Evolutionary conservation across 2,888 invertebrate genomes (phyloP).

Genomic region (Pardosa pseudoannulata): DNA sequence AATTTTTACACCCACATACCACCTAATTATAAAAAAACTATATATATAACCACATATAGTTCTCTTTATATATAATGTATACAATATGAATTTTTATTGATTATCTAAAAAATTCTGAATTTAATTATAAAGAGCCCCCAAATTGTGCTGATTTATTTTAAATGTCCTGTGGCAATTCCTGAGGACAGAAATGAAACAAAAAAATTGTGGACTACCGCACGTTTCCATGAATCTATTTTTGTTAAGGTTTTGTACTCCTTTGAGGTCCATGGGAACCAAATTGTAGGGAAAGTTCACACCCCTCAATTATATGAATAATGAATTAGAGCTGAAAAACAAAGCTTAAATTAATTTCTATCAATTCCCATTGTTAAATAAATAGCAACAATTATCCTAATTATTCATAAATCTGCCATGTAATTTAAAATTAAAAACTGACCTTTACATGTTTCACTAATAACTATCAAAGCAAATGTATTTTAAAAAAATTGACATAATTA

Average conservation of each 20-base stretch:
- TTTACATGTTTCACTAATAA: too few species aligned
- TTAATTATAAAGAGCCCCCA: too few species aligned
- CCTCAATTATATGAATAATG: slow-evolving; percentile 42
- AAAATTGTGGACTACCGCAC: slow-evolving; percentile 49
- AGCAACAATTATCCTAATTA: neutral
- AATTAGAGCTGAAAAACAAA: slow-evolving; percentile 64
- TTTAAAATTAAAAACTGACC: too few species aligned
- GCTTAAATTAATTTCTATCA: slow-evolving; percentile 46
- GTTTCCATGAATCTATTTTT: slow-evolving; percentile 39
- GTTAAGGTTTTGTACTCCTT: slow-evolving; percentile 60
- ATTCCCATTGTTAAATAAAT: slow-evolving; percentile 15
- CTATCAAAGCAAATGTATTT: too few species aligned
- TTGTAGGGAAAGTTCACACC: slow-evolving; percentile 35
- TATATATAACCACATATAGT: too few species aligned
- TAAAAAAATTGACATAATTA: too few species aligned
- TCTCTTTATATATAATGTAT: too few species aligned
- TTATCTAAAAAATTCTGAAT: too few species aligned
- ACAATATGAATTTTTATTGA: too few species aligned
- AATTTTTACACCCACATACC: too few species aligned
- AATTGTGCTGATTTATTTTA: slow-evolving; percentile 7
- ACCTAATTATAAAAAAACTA: too few species aligned
- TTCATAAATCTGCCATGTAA: too few species aligned
- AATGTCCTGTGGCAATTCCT: neutral
- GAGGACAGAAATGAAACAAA: slow-evolving; percentile 38
- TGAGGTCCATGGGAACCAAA: slow-evolving; percentile 54